Evolutionary conservation across 2,113 vertebrate species (phyloP).

Genomic region (Sciurus niger): DNA sequence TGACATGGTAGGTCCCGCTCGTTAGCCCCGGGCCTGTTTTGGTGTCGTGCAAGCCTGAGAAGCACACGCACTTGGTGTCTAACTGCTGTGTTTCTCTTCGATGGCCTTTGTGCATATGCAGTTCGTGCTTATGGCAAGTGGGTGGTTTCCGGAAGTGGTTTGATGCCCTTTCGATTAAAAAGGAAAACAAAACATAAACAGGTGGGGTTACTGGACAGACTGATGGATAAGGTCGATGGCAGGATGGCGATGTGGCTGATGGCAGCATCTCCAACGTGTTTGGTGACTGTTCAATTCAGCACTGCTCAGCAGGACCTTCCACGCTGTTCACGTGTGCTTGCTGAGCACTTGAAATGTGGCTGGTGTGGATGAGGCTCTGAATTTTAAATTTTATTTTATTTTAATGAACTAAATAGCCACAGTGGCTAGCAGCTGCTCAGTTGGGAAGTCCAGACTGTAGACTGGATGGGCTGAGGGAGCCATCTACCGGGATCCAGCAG

Average conservation of each 20-base stretch:
- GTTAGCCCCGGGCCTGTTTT: not conserved
- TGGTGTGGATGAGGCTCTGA: not conserved
- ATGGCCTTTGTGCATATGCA: not conserved
- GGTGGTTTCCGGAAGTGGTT: not conserved
- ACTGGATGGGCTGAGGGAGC: not conserved
- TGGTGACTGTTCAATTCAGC: fast-evolving
- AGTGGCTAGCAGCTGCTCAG: not conserved
- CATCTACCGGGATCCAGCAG: not conserved
- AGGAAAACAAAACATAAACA: not conserved
- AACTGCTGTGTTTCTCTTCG: not conserved
- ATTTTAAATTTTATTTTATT: not conserved
- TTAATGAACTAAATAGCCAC: not conserved
- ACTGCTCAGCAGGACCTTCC: not conserved
- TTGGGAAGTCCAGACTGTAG: not conserved
- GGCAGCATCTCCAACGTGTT: not conserved
- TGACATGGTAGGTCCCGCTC: not conserved
- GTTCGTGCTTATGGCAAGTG: not conserved
- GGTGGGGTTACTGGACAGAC: not conserved
- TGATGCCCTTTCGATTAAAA: conserved; percentile 16
- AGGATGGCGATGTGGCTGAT: fast-evolving
- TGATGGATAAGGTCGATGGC: not conserved
- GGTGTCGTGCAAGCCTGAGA: not conserved
- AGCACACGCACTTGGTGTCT: not conserved
- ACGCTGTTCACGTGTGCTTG: fast-evolving
- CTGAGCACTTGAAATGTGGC: not conserved